Base-by-base conservation (phyloP, 2,113 vertebrate species). In the Lepus europaeus region DNA sequence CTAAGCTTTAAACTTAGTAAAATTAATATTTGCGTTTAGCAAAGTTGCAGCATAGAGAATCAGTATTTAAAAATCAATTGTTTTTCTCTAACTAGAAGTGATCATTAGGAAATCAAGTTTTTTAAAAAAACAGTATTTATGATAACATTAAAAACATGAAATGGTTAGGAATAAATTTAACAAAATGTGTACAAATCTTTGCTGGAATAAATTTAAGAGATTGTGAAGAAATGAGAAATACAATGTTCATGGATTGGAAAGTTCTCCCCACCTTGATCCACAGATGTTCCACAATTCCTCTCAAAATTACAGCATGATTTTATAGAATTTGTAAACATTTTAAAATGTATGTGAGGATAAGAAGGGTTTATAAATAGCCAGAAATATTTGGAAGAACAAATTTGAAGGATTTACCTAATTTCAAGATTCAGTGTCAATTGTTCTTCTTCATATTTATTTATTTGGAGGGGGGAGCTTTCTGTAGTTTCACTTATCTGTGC, bases 71-170 rank as follows among this genome's bases (percentile, higher is more conserved):
- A 88, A 73, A 66, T 51, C 12, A 45, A 77, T 36, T 82, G 23
- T 61, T 77, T 72, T 94, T 96, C 9, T 90, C 23, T 68, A 59
- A 9, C 3, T 80, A 23, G 59, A 89, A 88, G 22, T 19, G 2
- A 77, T 77, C 25, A 73, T 68, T 68, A 84, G 31, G 23, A 89
- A 97, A 61, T 68, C 36, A 89, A 56, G 22, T n/a, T 20, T 45
- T 79, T 89, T 8, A 45, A 45, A 3, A 0, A 93, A 80, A 91
- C 68, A 27, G 0, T 20, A 90, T 70, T 93, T 70, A 66, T 1
- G 84, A n/a, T 56, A 49, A 8, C 23, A 95, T 66, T 80, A 72
- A 80, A 84, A 91, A 31, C 22, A 51, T 74, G 13, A 51, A 87
- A 10, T 63, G 63, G 25, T 17, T 73, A 86, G 6, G 6, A 12